Percentiles rank a stretch among this genome's conserved stretches.
Evolutionary conservation across 2,888 invertebrate genomes (phyloP).

Genomic region (Syrista parreyssii): DNA sequence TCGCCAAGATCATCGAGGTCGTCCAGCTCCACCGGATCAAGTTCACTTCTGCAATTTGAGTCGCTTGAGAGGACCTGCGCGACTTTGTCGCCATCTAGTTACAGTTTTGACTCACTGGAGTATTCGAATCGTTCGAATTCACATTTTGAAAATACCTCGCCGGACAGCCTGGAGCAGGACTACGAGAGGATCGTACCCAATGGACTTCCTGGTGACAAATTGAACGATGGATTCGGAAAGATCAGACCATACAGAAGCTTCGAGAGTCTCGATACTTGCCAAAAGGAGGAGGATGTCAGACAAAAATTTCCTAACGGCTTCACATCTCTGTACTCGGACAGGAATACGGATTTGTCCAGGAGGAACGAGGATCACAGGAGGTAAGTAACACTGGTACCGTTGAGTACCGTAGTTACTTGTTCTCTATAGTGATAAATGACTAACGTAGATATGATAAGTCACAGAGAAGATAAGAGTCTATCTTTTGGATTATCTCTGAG

Average conservation of each 20-base stretch:
- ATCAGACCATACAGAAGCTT: conserved; percentile 68
- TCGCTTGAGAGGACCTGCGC: conserved; percentile 80
- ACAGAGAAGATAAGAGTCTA: too few species aligned
- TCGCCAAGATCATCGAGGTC: conserved; percentile 67
- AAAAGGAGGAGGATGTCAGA: conserved; percentile 40
- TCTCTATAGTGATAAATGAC: too few species aligned
- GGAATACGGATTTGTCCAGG: conserved; percentile 47
- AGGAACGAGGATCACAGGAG: neutral
- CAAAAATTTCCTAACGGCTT: conserved; percentile 48
- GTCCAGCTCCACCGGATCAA: conserved; percentile 79
- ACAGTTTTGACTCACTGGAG: conserved; percentile 70
- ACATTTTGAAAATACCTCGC: conserved; percentile 62
- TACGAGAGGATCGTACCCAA: conserved; percentile 55
- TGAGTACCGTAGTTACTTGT: too few species aligned
- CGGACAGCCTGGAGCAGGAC: conserved; percentile 69
- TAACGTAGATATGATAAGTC: too few species aligned
- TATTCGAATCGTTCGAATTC: conserved; percentile 58
- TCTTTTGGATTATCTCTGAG: too few species aligned
- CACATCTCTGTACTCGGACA: conserved; percentile 51
- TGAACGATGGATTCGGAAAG: conserved; percentile 42
- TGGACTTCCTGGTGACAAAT: conserved; percentile 30
- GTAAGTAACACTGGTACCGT: neutral
- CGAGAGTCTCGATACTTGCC: conserved; percentile 66
- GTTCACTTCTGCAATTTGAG: conserved; percentile 87
- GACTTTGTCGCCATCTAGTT: conserved; percentile 67